Evolutionary conservation across 1,140 invertebrate species (phyloP), one percentile per base, ranked within the genome.

Genomic region (Schlechtendalia chinensis): DNA sequence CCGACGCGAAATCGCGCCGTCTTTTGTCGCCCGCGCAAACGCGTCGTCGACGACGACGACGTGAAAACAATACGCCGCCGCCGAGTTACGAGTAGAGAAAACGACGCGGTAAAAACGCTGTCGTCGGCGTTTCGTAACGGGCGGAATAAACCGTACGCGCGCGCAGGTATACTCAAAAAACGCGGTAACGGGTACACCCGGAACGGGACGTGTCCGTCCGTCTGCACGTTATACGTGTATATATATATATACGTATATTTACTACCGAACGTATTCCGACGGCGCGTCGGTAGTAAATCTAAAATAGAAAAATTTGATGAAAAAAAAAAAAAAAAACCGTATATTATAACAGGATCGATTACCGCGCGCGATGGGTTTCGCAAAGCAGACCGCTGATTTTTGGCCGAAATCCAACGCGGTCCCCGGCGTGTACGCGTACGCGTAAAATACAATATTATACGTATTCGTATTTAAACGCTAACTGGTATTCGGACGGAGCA

Each of bases 291-390:
- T 67, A 67, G 67, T 27, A 50, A 69, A 69, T 69, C 39, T 24
- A 50, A n/a, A n/a, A 69, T 69, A 69, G 45, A 47, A 69, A 47
- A 29, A 61, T 14, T 27, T n/a, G n/a, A n/a, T n/a, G n/a, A n/a
- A n/a, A n/a, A n/a, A n/a, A n/a, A n/a, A n/a, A n/a, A n/a, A 27
- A 61, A 63, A 61, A 63, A 63, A 69, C 47, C 24, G 22, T 69
- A n/a, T n/a, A n/a, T 69, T 69, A 69, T 69, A 69, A 69, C 67
- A 69, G 67, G 67, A 69, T 69, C 67, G 67, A 69, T 69, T 69
- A 69, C 67, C 47, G 47, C 22, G n/a, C 24, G 39, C 67, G 67
- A 69, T 69, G 45, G 67, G 45, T 50, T 50, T 69, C 45, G 45
- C 14, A 27, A 10, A 22, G 45, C 50, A 69, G 45, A 69, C 67